Percentiles rank a stretch among this genome's conserved stretches.
phyloP scores from a whole-genome alignment of 92 coral and sea anemone genomes.

The Zoanthus sociatus region DNA sequence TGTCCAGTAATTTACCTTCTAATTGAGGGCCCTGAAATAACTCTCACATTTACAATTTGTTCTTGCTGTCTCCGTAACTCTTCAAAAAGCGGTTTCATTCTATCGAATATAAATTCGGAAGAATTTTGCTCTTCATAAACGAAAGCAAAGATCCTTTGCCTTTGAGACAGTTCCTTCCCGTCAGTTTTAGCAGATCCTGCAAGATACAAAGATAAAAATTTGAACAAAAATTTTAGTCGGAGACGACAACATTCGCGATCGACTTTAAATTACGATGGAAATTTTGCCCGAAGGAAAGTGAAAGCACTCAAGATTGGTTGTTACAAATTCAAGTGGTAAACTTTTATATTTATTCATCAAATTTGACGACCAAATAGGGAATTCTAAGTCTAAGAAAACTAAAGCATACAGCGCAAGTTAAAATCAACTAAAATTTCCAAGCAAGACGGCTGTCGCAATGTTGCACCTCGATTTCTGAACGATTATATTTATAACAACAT shows the following conservation, averaged over 20 bases:
- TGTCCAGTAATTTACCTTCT: neutral
- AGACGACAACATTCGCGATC: neutral
- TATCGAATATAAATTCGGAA: neutral
- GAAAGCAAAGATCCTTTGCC: conserved; percentile 21
- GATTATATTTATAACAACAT: neutral
- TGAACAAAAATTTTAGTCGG: conserved; percentile 1
- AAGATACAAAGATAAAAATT: conserved; percentile 17
- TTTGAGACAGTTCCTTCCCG: conserved; percentile 9
- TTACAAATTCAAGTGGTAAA: neutral
- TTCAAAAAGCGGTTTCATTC: conserved; percentile 8
- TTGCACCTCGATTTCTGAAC: neutral
- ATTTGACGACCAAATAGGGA: neutral
- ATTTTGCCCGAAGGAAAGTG: neutral
- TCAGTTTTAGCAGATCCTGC: conserved; percentile 19
- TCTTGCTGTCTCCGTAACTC: neutral
- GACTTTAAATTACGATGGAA: neutral
- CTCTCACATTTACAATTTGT: neutral
- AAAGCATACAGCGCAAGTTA: neutral
- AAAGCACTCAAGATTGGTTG: neutral
- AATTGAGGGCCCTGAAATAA: conserved; percentile 2
- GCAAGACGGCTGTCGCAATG: neutral
- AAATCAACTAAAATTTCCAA: neutral
- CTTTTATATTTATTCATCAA: neutral
- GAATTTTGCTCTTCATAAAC: conserved; percentile 31
- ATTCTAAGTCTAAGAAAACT: neutral